Base-by-base conservation (phyloP, 1,140 invertebrate genomes). In the Tetragnatha versicolor region DNA sequence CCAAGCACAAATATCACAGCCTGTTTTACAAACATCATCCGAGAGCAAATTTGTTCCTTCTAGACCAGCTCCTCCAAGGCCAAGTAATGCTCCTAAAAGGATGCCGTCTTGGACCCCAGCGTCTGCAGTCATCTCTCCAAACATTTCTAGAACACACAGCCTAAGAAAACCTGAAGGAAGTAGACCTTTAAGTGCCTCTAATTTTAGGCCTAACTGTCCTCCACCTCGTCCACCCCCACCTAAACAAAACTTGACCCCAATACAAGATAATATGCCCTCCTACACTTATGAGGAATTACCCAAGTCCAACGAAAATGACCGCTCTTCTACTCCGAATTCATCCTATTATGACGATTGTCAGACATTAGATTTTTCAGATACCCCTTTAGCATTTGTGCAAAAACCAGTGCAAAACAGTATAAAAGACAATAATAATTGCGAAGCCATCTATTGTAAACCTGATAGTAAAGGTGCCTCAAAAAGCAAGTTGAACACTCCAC, bases 81-180 rank as follows among this genome's bases (percentile, higher is more conserved):
- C 83, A n/a, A 61, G 31, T 2, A 49, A 33, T 47, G 25, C 81
- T 20, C 9, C 60, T 14, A 47, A 81, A 29, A 68, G 70, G 27
- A 42, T 75, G 6, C 61, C 73, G 6, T 65, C 69, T 14, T 73
- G 79, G 73, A 55, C 51, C n/a, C 51, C 55, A 45, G 17, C 79
- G 14, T 53, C 22, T 7, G 53, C 66, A 7, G 55, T 58, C 49
- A 89, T 89, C 51, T 86, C 89, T 2, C 88, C 87, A 0, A 75
- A 63, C 27, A 22, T 79, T 14, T 35, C 73, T 1, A 53, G 86
- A 0, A 88, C 94, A n/a, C 91, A 91, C 27, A 90, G 89, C 33
- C 93, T 94, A 82, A 92, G 93, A 0, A 94, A 92, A 0, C 93
- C 94, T 92, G 42, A 9, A 33, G 58, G 55, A 63, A 35, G n/a